Base-by-base conservation (phyloP, 1,140 invertebrate species). In the Neocloeon triangulifer region DNA sequence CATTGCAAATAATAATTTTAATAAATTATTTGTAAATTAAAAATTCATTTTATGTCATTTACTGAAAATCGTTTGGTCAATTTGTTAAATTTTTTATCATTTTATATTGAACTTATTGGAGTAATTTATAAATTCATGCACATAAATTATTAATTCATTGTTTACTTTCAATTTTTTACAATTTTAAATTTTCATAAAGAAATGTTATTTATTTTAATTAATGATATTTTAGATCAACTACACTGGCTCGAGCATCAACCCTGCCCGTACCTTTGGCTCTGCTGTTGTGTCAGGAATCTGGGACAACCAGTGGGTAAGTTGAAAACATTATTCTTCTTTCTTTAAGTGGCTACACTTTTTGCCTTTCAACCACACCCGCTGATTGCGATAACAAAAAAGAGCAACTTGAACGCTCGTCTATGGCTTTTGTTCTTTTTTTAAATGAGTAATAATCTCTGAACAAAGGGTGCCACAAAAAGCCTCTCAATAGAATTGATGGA, bases 191-290 rank as follows among this genome's bases (percentile, higher is more conserved):
- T n/a, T n/a, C n/a, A n/a, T n/a, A n/a, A n/a, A n/a, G n/a, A n/a
- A n/a, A n/a, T n/a, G n/a, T n/a, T n/a, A n/a, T n/a, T n/a, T n/a
- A n/a, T n/a, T n/a, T n/a, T n/a, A n/a, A n/a, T n/a, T n/a, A n/a
- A n/a, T n/a, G n/a, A 32, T 13, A n/a, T 31, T 34, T 19, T 39
- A 72, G 69, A 53, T 69, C 33, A 64, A 69, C 37, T 78, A 73
- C 50, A 88, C 82, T 3, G 79, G 81, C 25, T 64, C 79, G 13
- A 74, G 77, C 38, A 86, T 91, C 80, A 91, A 91, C 56, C 80
- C 81, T 0, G 82, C 82, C 0, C 60, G 82, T 34, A 73, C 73
- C 17, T 69, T 89, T 45, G 82, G 82, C 31, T 80, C 79, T 5
- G 77, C 81, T 2, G 67, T 85, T 8, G 69, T 89, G 22, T 64